These are phyloP conservation scores for Caenorhabditis sp. DNA, from an alignment of 2,888 invertebrate species.

Conservation along the genomic window DNA sequence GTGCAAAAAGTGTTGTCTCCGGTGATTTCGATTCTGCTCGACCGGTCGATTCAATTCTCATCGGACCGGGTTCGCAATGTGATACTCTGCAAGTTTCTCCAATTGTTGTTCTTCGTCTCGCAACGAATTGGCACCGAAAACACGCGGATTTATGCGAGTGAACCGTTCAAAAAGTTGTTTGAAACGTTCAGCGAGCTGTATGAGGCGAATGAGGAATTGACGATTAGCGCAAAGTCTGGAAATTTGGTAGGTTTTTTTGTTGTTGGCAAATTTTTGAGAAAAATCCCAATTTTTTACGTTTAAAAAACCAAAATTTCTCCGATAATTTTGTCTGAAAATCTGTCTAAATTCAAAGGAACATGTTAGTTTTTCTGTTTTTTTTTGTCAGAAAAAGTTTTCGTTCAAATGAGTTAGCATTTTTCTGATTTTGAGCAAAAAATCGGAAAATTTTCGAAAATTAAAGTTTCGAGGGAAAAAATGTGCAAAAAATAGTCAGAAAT, in stretches of 20 bases:
- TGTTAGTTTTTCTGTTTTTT: too few species aligned
- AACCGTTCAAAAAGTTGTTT: slow-evolving; percentile 59
- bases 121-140: slow-evolving; percentile 74
- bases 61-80: slow-evolving; percentile 34
- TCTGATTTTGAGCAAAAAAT: too few species aligned
- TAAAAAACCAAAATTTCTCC: too few species aligned
- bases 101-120: slow-evolving; percentile 73
- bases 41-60: slow-evolving; percentile 39
- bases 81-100: slow-evolving; percentile 34
- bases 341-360: too few species aligned
- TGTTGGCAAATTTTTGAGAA: not conserved
- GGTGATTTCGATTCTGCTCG: slow-evolving; percentile 30
- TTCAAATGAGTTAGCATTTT: not conserved
- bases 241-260: not conserved
- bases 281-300: too few species aligned
- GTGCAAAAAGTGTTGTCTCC: slow-evolving; percentile 82
- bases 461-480: too few species aligned
- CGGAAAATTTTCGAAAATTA: too few species aligned
- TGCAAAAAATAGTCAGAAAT: too few species aligned
- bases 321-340: too few species aligned
- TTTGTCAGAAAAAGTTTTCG: not conserved
- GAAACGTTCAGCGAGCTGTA: slow-evolving; percentile 55
- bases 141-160: slow-evolving; percentile 63
- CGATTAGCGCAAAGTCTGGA: slow-evolving; percentile 7
- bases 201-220: slow-evolving; percentile 45